Evolutionary conservation across 2,797 vertebrate genomes (phyloP), one percentile per base, ranked within the genome.

Genomic region (Trematomus bernacchii): DNA sequence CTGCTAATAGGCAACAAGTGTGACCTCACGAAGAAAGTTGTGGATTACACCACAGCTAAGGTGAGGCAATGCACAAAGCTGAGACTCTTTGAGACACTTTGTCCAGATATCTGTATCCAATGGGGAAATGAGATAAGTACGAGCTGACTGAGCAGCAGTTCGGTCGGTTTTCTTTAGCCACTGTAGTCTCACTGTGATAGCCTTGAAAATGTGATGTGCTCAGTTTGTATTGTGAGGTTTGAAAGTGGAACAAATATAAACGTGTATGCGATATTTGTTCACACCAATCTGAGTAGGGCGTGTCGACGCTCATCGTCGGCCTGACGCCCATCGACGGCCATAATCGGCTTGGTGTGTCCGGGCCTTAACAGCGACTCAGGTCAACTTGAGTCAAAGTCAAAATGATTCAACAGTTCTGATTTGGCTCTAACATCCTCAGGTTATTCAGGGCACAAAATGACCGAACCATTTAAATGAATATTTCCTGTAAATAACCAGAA

Each of bases 11-110:
- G 97, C 83, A 98, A 98, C 96, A 98, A 98, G 86, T 97, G 97
- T 85, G 97, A 98, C 93, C 95, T 98, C 83, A 98, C 97, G 71
- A 98, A 98, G 96, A 98, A 98, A 91, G 97, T 98, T 80, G 97
- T 98, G 94, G 97, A 98, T 82, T 98, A 98, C 93, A 98, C 97
- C 94, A 98, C 97, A 71, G 97, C 97, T 52, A 98, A 98, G 97
- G 97, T 97, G 87, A 53, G 72, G 0, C 14, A 11, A 15, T 16
- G 0, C n/a, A 6, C 48, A 7, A 15, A 8, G 13, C 58, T 14
- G 52, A n/a, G 40, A 33, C 19, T 1, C 47, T 50, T 15, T 10
- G 10, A 27, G 0, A 13, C 13, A 10, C 10, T 27, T 15, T 3
- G 44, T 64, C 27, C 16, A 19, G 0, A 30, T 30, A 4, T 58